Conservation (phyloP, 2,797 vertebrate genomes). For the Lagocephalus sceleratus region DNA sequence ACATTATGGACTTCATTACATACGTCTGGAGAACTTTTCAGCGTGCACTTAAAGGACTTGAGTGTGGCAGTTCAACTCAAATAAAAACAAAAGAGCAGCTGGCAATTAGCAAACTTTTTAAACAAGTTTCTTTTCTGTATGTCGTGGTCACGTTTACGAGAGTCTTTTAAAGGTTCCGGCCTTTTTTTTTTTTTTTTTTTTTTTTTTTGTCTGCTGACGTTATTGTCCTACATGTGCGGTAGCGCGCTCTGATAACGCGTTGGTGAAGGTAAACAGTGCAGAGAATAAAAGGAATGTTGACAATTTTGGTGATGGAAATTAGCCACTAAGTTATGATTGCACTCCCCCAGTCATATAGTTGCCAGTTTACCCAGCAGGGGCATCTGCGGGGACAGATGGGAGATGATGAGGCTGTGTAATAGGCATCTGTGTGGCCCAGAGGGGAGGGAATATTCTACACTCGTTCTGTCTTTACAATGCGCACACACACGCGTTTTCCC, state of each 20-base stretch:
- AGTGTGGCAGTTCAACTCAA: slow-evolving; percentile 5
- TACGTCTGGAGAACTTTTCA: slow-evolving; percentile 27
- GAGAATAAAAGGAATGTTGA: slow-evolving; percentile 17
- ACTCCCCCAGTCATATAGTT: slow-evolving; percentile 35
- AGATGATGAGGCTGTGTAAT: slow-evolving; percentile 72
- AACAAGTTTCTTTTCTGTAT: neutral
- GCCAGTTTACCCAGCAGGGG: slow-evolving; percentile 71
- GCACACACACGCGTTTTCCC: slow-evolving; percentile 33
- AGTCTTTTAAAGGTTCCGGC: no score
- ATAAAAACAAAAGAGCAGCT: slow-evolving; percentile 12
- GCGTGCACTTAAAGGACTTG: slow-evolving; percentile 25
- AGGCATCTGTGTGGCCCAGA: slow-evolving; percentile 63
- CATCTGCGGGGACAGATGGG: slow-evolving; percentile 76
- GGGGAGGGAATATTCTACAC: slow-evolving; percentile 62
- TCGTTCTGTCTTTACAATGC: slow-evolving; percentile 48
- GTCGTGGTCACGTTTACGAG: neutral
- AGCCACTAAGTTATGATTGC: slow-evolving; percentile 23
- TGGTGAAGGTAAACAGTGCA: slow-evolving; percentile 3
- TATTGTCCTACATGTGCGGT: neutral
- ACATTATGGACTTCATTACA: slow-evolving; percentile 37
- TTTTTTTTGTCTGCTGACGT: slow-evolving; percentile 1
- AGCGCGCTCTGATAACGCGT: neutral
- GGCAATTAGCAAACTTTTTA: neutral
- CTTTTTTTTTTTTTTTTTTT: slow-evolving; percentile 3
- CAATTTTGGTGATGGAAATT: slow-evolving; percentile 25